Percentiles rank a stretch among this genome's conserved stretches.
Conservation (phyloP, 2,797 vertebrate genomes). For the Neostethus bicornis region DNA sequence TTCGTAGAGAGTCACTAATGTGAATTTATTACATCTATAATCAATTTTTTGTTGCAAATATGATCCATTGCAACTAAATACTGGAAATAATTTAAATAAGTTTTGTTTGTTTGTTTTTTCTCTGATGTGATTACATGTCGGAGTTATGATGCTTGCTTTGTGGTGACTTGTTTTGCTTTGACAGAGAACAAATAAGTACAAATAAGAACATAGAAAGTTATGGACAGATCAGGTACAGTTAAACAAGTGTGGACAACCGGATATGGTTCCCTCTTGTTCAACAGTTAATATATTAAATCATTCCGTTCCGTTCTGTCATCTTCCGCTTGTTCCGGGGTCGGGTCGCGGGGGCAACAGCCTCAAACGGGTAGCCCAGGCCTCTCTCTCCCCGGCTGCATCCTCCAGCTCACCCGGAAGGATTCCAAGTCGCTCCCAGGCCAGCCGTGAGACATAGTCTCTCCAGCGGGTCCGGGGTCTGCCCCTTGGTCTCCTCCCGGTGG, state of each 20-base stretch:
- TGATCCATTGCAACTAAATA: background rate
- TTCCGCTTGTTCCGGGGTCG: no score
- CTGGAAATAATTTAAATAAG: no score
- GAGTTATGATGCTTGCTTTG: background rate
- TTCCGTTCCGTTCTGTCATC: no score
- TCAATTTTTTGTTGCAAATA: background rate
- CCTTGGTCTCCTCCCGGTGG: no score
- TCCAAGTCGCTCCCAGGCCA: no score
- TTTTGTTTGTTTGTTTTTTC: background rate
- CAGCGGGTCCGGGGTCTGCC: no score
- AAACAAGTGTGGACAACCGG: constrained; percentile 38
- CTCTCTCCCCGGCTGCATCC: no score
- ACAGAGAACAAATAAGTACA: constrained; percentile 47
- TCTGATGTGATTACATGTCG: background rate
- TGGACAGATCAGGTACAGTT: constrained; percentile 43
- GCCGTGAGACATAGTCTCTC: no score
- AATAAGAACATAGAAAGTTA: constrained; percentile 62
- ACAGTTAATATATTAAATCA: no score
- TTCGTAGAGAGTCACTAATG: background rate
- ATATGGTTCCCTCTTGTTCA: constrained; percentile 3
- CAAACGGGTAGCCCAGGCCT: no score
- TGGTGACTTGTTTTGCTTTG: constrained; percentile 18
- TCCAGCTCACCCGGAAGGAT: no score
- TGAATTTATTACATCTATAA: background rate
- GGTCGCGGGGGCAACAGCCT: no score